Conservation (phyloP, 2,797 vertebrate species). For the Anableps anableps region DNA sequence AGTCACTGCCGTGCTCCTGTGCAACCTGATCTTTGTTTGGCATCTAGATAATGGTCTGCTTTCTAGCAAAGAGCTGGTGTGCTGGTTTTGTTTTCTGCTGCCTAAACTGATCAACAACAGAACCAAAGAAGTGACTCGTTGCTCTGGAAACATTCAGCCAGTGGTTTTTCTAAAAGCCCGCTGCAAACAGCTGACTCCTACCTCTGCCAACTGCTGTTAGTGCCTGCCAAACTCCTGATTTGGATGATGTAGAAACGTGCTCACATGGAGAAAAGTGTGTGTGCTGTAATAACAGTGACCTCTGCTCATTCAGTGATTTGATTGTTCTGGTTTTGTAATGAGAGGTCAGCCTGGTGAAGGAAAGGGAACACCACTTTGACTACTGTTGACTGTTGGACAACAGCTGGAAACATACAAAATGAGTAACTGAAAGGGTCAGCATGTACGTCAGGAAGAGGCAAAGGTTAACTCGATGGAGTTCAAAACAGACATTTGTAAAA, state of each 20-base stretch:
- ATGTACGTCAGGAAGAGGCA: not conserved
- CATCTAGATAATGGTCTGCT: not conserved
- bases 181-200: conserved; percentile 62
- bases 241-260: conserved; percentile 17
- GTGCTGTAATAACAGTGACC: conserved; percentile 54
- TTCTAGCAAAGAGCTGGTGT: conserved; percentile 22
- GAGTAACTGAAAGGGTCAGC: not conserved
- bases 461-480: conserved; percentile 14
- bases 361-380: conserved; percentile 26
- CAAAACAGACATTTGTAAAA: conserved; percentile 19
- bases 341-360: conserved; percentile 35
- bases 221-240: conserved; percentile 60
- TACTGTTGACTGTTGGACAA: conserved; percentile 26
- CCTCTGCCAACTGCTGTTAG: conserved; percentile 55
- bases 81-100: conserved; percentile 35
- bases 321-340: conserved; percentile 33
- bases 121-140: conserved; percentile 29
- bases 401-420: conserved; percentile 23
- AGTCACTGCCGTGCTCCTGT: not conserved
- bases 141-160: conserved; percentile 68
- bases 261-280: conserved; percentile 21
- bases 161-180: conserved; percentile 61
- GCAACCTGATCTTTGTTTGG: conserved; percentile 11
- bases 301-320: conserved; percentile 56
- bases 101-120: conserved; percentile 52